phyloP scores from a whole-genome alignment of 2,797 vertebrate genomes.

The Oryzias sinensis region DNA sequence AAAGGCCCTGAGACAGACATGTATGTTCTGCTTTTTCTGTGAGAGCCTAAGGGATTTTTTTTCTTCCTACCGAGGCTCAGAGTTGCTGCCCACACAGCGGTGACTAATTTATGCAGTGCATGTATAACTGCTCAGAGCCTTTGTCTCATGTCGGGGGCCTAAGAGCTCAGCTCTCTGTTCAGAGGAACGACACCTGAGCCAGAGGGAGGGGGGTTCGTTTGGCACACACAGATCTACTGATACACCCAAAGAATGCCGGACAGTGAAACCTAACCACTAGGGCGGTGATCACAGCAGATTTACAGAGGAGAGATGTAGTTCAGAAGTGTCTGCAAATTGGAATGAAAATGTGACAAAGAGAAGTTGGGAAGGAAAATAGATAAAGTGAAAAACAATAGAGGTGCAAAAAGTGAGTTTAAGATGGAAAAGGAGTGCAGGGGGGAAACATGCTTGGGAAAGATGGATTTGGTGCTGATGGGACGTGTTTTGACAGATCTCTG shows the following conservation, averaged over 20 bases:
- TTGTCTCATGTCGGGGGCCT: conserved; percentile 32
- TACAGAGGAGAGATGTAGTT: background rate
- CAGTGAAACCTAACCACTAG: conserved; percentile 36
- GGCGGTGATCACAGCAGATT: conserved; percentile 13
- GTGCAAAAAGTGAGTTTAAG: background rate
- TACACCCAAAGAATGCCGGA: conserved; percentile 15
- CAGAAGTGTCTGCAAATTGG: background rate
- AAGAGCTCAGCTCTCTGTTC: conserved; percentile 30
- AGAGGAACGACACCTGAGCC: conserved; percentile 52
- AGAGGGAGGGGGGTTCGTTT: conserved; percentile 19
- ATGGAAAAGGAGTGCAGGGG: conserved; percentile 13
- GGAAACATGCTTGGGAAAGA: conserved; percentile 23
- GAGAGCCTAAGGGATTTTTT: conserved; percentile 1
- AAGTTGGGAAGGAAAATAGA: background rate
- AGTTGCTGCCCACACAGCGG: conserved; percentile 18
- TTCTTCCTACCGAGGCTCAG: background rate
- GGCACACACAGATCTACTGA: conserved; percentile 12
- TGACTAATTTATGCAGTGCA: conserved; percentile 43
- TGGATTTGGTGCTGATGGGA: conserved; percentile 36
- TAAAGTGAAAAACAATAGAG: conserved; percentile 5
- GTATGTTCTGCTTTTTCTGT: conserved; percentile 11
- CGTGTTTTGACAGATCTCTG: conserved; percentile 35
- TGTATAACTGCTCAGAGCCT: conserved; percentile 34
- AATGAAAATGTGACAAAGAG: background rate
- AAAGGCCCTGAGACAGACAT: conserved; percentile 25